A percentile compares a stretch with the other conserved stretches of the same genome.
These are phyloP conservation scores for Xylocampa areola DNA, from an alignment of 2,888 invertebrate genomes.

Conservation along the genomic window DNA sequence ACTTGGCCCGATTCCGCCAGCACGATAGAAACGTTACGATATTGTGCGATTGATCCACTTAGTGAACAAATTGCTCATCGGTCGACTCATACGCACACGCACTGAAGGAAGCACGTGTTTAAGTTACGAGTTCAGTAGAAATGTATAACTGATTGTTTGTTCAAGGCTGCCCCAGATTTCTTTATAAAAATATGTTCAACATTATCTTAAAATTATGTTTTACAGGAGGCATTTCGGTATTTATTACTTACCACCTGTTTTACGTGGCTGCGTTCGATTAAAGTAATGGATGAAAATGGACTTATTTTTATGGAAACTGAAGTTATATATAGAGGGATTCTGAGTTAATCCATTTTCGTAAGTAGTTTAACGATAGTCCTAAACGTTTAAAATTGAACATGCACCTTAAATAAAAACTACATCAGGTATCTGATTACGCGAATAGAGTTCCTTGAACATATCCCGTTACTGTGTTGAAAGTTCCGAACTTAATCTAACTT, in stretches of 20 bases:
- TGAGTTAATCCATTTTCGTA: constrained; percentile 17
- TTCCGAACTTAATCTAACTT: constrained; percentile 44
- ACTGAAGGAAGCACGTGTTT: constrained; percentile 51
- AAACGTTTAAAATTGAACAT: constrained; percentile 13
- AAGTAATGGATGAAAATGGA: constrained; percentile 53
- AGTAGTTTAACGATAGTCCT: constrained; percentile 12
- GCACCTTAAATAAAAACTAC: constrained; percentile 16
- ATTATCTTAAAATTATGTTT: constrained; percentile 58
- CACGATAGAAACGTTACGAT: constrained; percentile 51
- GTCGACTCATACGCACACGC: constrained; percentile 38
- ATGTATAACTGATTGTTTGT: constrained; percentile 60
- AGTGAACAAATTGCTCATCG: constrained; percentile 52
- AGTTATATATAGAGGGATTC: constrained; percentile 22
- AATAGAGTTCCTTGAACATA: constrained; percentile 25
- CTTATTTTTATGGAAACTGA: constrained; percentile 37
- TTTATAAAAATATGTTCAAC: constrained; percentile 58
- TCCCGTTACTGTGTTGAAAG: constrained; percentile 39
- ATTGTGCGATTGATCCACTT: constrained; percentile 54
- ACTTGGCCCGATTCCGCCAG: constrained; percentile 56
- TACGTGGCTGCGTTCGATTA: constrained; percentile 41
- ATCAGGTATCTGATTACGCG: constrained; percentile 22
- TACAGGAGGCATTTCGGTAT: constrained; percentile 45
- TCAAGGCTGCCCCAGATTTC: constrained; percentile 60
- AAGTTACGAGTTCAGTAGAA: constrained; percentile 56
- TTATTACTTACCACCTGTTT: constrained; percentile 53